A percentile compares a stretch with the other conserved stretches of the same genome.
These are phyloP conservation scores for Cryptocheilus praepositus DNA, from an alignment of 2,888 invertebrate species.

Conservation along the genomic window DNA sequence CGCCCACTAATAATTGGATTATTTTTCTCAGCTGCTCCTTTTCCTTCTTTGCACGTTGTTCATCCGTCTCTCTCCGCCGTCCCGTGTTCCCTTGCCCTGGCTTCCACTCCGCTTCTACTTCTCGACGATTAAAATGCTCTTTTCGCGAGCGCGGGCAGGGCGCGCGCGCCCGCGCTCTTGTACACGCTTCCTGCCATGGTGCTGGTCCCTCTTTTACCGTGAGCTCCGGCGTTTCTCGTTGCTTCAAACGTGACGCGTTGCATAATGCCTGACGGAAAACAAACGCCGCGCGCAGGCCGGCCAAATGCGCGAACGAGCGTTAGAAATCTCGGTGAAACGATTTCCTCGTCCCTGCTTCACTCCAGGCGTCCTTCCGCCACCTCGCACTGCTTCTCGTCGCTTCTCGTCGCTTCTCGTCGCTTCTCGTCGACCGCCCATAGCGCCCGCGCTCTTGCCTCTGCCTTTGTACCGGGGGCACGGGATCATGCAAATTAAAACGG, in stretches of 20 bases:
- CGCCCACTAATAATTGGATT: conserved; percentile 66
- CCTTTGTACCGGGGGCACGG: no score
- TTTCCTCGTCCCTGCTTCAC: neutral
- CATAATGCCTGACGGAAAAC: conserved; percentile 25
- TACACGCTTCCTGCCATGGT: conserved; percentile 19
- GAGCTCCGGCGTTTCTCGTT: conserved; percentile 21
- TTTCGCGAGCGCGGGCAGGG: conserved; percentile 29
- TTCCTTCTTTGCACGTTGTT: conserved; percentile 29
- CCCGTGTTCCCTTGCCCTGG: neutral
- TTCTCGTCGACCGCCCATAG: neutral
- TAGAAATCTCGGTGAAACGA: neutral
- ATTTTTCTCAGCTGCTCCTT: conserved; percentile 63
- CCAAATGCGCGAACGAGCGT: conserved; percentile 13
- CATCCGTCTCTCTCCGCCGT: conserved; percentile 5
- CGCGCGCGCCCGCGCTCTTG: conserved; percentile 17
- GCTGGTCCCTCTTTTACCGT: neutral
- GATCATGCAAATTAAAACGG: no score
- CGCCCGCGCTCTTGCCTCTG: neutral
- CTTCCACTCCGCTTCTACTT: conserved; percentile 19
- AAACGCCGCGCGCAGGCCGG: conserved; percentile 7
- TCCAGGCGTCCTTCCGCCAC: neutral
- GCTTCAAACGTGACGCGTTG: conserved; percentile 32
- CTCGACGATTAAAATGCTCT: conserved; percentile 44
- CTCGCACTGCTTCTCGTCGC: neutral
- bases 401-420: neutral